phyloP scores from a whole-genome alignment of 2,888 invertebrate genomes.

The Nomada lathburiana region DNA sequence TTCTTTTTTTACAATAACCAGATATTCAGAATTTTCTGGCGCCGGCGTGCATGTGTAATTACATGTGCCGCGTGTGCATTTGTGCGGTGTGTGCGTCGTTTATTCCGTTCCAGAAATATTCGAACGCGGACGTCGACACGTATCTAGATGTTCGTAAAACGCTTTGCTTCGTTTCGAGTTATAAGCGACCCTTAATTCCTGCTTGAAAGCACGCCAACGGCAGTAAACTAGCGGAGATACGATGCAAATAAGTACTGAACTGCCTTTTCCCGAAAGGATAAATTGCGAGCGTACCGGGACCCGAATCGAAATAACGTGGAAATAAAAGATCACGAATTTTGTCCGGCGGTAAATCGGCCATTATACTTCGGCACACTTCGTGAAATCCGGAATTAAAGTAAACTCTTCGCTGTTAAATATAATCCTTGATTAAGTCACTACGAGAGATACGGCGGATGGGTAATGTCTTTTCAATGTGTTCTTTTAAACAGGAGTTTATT shows the following conservation, averaged over 20 bases:
- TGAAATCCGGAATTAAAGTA: background rate
- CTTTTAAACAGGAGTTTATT: background rate
- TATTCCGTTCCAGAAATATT: slow-evolving; percentile 56
- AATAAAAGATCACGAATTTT: background rate
- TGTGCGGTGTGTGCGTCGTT: slow-evolving; percentile 36
- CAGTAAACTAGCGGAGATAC: slow-evolving; percentile 37
- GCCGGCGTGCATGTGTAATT: background rate
- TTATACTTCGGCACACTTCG: background rate
- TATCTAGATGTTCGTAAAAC: slow-evolving; percentile 21
- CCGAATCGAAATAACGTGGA: background rate
- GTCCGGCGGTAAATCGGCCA: background rate
- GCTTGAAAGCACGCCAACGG: slow-evolving; percentile 43
- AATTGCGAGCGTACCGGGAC: background rate
- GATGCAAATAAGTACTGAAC: slow-evolving; percentile 27
- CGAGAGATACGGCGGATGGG: background rate
- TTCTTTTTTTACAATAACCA: too few relatives aligned
- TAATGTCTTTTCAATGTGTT: background rate
- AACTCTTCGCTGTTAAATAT: background rate
- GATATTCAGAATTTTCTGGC: too few relatives aligned
- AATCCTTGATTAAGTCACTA: background rate
- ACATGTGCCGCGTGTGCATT: background rate
- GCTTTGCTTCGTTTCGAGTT: slow-evolving; percentile 7
- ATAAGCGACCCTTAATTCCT: slow-evolving; percentile 19
- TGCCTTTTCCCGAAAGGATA: background rate
- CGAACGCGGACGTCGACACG: slow-evolving; percentile 51